Percentiles rank a stretch among this genome's conserved stretches.
phyloP scores from a whole-genome alignment of 2,113 vertebrate species.

The Gadus chalcogrammus region DNA sequence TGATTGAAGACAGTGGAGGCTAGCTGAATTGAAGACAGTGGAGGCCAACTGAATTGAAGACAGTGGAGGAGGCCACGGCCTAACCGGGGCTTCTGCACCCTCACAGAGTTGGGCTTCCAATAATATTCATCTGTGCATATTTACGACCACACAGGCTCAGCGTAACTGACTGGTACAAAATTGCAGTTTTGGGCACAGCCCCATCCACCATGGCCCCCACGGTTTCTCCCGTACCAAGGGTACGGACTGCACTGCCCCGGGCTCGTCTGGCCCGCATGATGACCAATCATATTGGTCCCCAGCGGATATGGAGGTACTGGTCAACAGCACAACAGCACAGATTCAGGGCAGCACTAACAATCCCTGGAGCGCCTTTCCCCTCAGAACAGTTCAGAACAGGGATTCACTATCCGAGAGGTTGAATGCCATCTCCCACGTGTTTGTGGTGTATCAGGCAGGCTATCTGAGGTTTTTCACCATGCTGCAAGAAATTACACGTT shows the following conservation, averaged over 20 bases:
- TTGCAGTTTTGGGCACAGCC: slow-evolving; percentile 64
- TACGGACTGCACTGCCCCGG: slow-evolving; percentile 23
- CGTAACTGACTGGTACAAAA: slow-evolving; percentile 65
- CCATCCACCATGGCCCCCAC: slow-evolving; percentile 61
- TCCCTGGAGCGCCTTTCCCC: too few relatives aligned
- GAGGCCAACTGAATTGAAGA: not conserved
- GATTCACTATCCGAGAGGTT: too few relatives aligned
- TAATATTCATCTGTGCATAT: slow-evolving; percentile 56
- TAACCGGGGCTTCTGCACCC: slow-evolving; percentile 53
- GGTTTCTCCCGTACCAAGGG: slow-evolving; percentile 34
- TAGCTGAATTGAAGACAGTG: not conserved
- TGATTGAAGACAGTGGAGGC: not conserved
- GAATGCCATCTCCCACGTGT: too few relatives aligned
- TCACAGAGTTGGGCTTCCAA: slow-evolving; percentile 58
- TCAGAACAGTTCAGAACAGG: too few relatives aligned
- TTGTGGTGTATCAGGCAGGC: not conserved
- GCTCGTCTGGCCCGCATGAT: slow-evolving; percentile 2
- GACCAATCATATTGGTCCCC: not conserved
- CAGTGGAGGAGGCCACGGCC: slow-evolving; percentile 19
- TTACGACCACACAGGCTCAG: slow-evolving; percentile 62
- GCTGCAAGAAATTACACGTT: slow-evolving; percentile 7
- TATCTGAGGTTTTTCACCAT: not conserved
- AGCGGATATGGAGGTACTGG: not conserved
- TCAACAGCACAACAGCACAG: not conserved
- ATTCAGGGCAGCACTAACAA: too few relatives aligned